Evolutionary conservation across 2,797 vertebrate genomes (phyloP), one percentile per base, ranked within the genome.

Genomic region (Enoplosus armatus): DNA sequence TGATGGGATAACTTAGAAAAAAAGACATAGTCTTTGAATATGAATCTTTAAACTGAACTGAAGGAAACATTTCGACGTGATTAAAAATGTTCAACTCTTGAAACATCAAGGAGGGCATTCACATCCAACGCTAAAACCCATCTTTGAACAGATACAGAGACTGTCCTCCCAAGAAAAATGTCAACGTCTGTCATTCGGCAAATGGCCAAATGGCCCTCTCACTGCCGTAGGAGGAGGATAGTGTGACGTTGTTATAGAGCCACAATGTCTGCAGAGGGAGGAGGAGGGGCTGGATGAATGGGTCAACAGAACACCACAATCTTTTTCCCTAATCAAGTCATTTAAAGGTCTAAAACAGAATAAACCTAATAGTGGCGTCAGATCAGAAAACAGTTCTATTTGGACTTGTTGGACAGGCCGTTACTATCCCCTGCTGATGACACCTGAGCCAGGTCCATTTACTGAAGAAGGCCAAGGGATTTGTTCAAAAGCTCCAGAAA

Each of bases 401-500:
- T 4, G 41, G 37, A 27, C 18, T 26, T 20, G 31, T 27, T n/a
- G 18, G 26, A 55, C 26, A 48, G 26, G 2, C 20, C 11, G 14
- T 37, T 50, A 14, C 39, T 22, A 5, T 55, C 24, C 31, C 15
- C 12, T 53, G 33, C 18, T 37, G 29, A 58, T 26, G 53, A 67
- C 37, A 41, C 10, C 50, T 35, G 8, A 68, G 16, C 14, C 29
- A 33, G 10, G 4, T 56, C 6, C 5, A 35, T 33, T 31, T 29
- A 14, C 55, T 31, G 53, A 41, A 61, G 6, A 31, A 39, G 8
- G 4, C n/a, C 12, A 31, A 12, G 12, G 8, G 9, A 65, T 73
- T 12, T 22, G 2, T 48, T 67, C 35, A 65, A 58, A 72, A 12
- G 24, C 41, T 59, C n/a, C 24, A 74, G 16, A 75, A 54, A 71